phyloP scores from a whole-genome alignment of 2,888 invertebrate species.

The Cotesia congregata region DNA sequence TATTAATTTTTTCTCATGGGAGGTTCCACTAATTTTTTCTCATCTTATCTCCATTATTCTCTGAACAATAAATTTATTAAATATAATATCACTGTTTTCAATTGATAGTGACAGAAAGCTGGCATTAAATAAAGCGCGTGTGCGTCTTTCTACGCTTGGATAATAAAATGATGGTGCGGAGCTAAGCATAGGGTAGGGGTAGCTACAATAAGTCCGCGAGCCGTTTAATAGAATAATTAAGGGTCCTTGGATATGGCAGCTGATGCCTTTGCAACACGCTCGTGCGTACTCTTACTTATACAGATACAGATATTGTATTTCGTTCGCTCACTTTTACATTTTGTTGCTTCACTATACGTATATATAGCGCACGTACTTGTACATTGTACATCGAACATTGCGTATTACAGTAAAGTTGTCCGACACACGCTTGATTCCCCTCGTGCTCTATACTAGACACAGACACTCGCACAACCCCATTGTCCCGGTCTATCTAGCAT shows the following conservation, averaged over 20 bases:
- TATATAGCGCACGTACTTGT: conserved; percentile 17
- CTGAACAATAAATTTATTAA: background rate
- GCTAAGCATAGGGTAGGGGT: conserved; percentile 39
- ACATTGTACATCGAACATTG: background rate
- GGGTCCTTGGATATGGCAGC: conserved; percentile 65
- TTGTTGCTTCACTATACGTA: conserved; percentile 42
- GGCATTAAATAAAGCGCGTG: conserved; percentile 41
- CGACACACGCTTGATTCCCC: conserved; percentile 18
- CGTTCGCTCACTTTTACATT: conserved; percentile 30
- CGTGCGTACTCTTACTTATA: conserved; percentile 39
- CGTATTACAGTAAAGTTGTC: background rate
- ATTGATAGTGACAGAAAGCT: background rate
- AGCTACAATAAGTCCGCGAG: conserved; percentile 65
- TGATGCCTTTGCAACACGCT: conserved; percentile 59
- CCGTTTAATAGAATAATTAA: conserved; percentile 70
- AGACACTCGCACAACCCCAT: conserved; percentile 13
- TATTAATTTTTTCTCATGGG: no score
- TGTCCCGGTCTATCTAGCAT: conserved; percentile 40
- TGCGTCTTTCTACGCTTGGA: conserved; percentile 41
- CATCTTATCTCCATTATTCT: background rate
- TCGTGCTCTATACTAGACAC: conserved; percentile 43
- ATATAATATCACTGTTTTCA: background rate
- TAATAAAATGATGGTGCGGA: background rate
- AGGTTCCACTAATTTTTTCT: no score
- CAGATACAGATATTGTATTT: conserved; percentile 23